Conservation (phyloP, 2,113 vertebrate genomes). For the Nerophis ophidion region DNA sequence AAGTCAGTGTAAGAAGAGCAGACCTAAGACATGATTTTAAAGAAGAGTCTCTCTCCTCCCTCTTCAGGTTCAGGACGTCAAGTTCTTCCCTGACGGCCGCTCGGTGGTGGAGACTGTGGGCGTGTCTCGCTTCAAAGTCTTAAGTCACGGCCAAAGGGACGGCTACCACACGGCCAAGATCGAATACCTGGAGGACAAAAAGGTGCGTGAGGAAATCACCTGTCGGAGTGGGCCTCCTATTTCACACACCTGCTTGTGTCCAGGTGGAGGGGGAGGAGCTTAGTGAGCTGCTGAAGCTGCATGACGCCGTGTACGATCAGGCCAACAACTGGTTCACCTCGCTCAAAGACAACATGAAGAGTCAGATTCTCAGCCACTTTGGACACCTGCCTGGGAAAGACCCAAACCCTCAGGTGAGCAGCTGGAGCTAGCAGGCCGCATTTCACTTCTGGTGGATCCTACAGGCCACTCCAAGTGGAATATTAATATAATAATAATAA, state of each 20-base stretch:
- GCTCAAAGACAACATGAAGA: conserved; percentile 87
- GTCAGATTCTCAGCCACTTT: conserved; percentile 88
- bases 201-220: conserved; percentile 57
- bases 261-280: conserved; percentile 83
- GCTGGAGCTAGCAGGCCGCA: no score
- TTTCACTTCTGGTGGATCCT: no score
- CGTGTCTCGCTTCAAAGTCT: conserved; percentile 81
- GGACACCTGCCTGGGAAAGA: conserved; percentile 85
- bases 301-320: conserved; percentile 85
- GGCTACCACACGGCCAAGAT: conserved; percentile 92
- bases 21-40: background rate
- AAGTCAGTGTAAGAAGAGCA: no score
- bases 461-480: no score
- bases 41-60: background rate
- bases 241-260: background rate
- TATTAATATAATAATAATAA: no score
- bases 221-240: no score
- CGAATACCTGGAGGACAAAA: conserved; percentile 87
- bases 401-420: conserved; percentile 80
- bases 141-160: conserved; percentile 85
- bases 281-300: conserved; percentile 79
- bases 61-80: conserved; percentile 78
- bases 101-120: conserved; percentile 87
- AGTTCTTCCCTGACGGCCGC: conserved; percentile 88
- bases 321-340: conserved; percentile 87